These are phyloP conservation scores for Coelinius sp. DNA, from an alignment of 2,888 invertebrate genomes.

Conservation along the genomic window DNA sequence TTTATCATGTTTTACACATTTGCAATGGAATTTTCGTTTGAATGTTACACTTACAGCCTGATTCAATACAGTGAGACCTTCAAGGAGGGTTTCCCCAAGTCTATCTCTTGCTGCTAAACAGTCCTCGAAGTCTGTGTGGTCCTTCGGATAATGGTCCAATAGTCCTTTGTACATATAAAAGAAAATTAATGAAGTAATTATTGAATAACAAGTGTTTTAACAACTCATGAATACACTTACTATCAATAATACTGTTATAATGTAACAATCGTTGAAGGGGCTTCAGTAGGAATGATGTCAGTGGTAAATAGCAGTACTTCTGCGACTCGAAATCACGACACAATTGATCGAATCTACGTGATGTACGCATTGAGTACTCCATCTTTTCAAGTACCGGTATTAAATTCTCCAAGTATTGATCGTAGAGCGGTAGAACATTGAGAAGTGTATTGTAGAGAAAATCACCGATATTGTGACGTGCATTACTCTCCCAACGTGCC, in stretches of 20 bases:
- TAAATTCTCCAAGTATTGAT: conserved; percentile 82
- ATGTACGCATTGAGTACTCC: conserved; percentile 83
- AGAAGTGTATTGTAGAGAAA: conserved; percentile 79
- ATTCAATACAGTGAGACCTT: conserved; percentile 65
- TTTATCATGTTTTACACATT: no score
- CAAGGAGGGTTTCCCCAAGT: conserved; percentile 65
- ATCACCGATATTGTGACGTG: conserved; percentile 81
- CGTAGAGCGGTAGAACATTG: conserved; percentile 78
- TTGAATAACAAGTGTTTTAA: background rate
- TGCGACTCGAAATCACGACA: conserved; percentile 86
- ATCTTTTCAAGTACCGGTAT: conserved; percentile 83
- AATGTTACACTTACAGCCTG: conserved; percentile 63
- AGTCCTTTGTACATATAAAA: conserved; percentile 73
- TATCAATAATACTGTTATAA: conserved; percentile 83
- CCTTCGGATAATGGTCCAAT: conserved; percentile 80
- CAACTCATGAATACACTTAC: conserved; percentile 72
- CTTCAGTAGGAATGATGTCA: conserved; percentile 85
- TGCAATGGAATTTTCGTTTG: no score
- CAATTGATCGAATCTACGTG: conserved; percentile 78
- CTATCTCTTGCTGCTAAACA: conserved; percentile 76
- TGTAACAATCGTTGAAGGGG: conserved; percentile 89
- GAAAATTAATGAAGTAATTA: background rate
- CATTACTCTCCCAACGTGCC: conserved; percentile 80
- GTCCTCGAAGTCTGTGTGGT: conserved; percentile 79
- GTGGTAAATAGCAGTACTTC: conserved; percentile 88